Conservation (phyloP, 2,888 invertebrate species). For the Lasioglossum morio region DNA sequence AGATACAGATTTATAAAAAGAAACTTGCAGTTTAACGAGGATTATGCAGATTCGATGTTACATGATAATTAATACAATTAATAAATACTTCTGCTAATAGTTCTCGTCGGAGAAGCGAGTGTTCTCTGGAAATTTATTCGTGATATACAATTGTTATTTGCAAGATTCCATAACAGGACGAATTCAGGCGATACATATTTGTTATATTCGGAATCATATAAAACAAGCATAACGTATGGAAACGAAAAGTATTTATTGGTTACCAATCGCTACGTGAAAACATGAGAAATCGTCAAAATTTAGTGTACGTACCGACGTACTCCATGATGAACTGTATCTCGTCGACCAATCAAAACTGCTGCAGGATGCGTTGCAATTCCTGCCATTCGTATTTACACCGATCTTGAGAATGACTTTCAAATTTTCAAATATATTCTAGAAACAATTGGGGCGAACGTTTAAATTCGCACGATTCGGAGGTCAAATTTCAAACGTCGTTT, state of each 20-base stretch:
- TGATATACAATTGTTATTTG: conserved; percentile 63
- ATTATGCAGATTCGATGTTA: neutral
- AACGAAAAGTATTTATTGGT: conserved; percentile 15
- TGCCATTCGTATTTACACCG: conserved; percentile 55
- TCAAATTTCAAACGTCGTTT: neutral
- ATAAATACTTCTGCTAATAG: conserved; percentile 6
- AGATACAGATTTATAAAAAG: conserved; percentile 11
- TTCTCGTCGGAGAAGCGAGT: conserved; percentile 59
- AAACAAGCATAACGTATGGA: conserved; percentile 5
- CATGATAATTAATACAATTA: neutral
- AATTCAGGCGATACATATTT: neutral
- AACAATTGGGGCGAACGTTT: conserved; percentile 6
- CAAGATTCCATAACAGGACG: conserved; percentile 11
- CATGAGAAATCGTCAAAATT: conserved; percentile 66
- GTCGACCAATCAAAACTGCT: conserved; percentile 70
- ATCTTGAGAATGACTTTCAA: conserved; percentile 70
- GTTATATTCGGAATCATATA: conserved; percentile 22
- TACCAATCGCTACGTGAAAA: conserved; percentile 37
- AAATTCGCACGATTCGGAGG: neutral
- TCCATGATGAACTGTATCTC: conserved; percentile 78
- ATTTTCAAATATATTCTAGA: conserved; percentile 61
- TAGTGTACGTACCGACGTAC: conserved; percentile 77
- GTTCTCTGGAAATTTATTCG: conserved; percentile 68
- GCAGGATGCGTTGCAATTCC: conserved; percentile 59
- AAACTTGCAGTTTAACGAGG: neutral